A percentile compares a stretch with the other conserved stretches of the same genome.
Conservation (phyloP, 2,888 invertebrate genomes). For the Cetonia aurata region DNA sequence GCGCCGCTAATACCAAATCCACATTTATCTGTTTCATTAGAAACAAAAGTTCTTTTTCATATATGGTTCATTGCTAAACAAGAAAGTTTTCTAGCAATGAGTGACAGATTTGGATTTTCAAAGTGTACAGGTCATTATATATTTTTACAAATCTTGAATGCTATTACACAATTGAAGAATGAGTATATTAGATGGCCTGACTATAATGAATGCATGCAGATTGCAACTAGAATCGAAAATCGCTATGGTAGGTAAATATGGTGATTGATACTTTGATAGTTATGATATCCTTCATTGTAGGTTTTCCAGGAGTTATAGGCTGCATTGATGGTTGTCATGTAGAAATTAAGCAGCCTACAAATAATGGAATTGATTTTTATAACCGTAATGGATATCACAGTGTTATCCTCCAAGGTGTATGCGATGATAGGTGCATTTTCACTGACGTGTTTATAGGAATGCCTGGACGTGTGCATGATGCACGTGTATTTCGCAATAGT, state of each 20-base stretch:
- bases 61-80: not conserved
- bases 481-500: too few species aligned
- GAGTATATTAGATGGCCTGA: conserved; percentile 2
- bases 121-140: not conserved
- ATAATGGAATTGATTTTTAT: conserved; percentile 32
- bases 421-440: conserved; percentile 8
- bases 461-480: not conserved
- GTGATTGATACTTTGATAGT: not conserved
- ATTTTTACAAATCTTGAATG: not conserved
- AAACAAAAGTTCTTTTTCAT: not conserved
- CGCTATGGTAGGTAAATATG: not conserved
- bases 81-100: conserved; percentile 9
- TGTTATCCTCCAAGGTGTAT: conserved; percentile 28
- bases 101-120: conserved; percentile 3
- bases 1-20: not conserved
- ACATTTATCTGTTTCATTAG: conserved; percentile 2
- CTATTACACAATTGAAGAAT: not conserved
- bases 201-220: not conserved
- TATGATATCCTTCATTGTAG: not conserved
- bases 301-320: conserved; percentile 23
- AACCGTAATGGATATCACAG: conserved; percentile 16
- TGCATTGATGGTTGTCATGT: conserved; percentile 26
- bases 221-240: not conserved
- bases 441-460: not conserved
- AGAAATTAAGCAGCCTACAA: conserved; percentile 31